Evolutionary conservation across 1,140 invertebrate genomes (phyloP).

Genomic region (Macrosteles quadrilineatus): DNA sequence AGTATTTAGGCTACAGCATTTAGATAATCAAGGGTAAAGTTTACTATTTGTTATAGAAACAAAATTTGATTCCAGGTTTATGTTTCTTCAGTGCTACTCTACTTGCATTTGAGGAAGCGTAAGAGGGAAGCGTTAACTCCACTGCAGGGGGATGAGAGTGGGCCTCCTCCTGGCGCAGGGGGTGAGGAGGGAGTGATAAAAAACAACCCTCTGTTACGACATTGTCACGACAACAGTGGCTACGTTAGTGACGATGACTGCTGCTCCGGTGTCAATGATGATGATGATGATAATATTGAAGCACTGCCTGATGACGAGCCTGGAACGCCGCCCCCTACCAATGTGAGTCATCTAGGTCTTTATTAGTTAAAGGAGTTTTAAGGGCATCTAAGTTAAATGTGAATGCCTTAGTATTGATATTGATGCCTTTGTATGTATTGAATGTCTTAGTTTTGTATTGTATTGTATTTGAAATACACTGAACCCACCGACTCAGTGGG

Average conservation of each 20-base stretch:
- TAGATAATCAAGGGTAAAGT: too few relatives aligned
- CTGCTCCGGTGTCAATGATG: slow-evolving; percentile 35
- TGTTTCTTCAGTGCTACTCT: slow-evolving; percentile 77
- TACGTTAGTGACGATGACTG: slow-evolving; percentile 38
- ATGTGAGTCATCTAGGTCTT: too few relatives aligned
- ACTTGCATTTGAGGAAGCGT: slow-evolving; percentile 65
- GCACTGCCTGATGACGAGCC: slow-evolving; percentile 2
- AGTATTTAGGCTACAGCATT: too few relatives aligned
- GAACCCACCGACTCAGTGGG: too few relatives aligned
- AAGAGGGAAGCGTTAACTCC: slow-evolving; percentile 12
- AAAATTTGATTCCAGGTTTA: too few relatives aligned
- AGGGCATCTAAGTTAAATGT: too few relatives aligned
- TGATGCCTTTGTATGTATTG: too few relatives aligned
- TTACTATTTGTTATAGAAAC: too few relatives aligned
- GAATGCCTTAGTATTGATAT: too few relatives aligned
- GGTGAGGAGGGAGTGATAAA: slow-evolving; percentile 66
- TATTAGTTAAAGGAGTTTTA: too few relatives aligned
- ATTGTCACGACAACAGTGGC: slow-evolving; percentile 37
- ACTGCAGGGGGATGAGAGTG: background rate
- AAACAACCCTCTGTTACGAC: slow-evolving; percentile 67
- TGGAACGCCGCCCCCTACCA: background rate
- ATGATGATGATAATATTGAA: slow-evolving; percentile 31
- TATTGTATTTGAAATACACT: too few relatives aligned
- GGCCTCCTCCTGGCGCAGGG: slow-evolving; percentile 41
- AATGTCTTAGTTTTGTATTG: too few relatives aligned